A percentile compares a stretch with the other conserved stretches of the same genome.
These are phyloP conservation scores for Megaceryle alcyon DNA, from an alignment of 2,797 vertebrate genomes.

Conservation along the genomic window DNA sequence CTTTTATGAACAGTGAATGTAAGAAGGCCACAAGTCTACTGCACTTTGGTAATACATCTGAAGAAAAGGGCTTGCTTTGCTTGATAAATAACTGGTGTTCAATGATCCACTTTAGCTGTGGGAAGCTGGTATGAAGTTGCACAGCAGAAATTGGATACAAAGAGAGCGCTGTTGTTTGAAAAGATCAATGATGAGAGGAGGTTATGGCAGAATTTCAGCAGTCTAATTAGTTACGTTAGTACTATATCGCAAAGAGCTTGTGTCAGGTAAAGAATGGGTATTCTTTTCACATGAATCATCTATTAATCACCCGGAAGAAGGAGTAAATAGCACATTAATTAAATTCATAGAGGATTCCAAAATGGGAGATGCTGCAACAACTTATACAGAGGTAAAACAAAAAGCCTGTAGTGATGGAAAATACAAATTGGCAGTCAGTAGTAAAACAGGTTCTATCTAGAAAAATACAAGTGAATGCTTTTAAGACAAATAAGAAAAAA, in stretches of 20 bases:
- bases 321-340: slow-evolving; percentile 2
- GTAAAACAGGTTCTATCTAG: not conserved
- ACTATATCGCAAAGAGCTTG: not conserved
- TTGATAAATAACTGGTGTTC: not conserved
- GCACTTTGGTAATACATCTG: not conserved
- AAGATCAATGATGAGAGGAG: slow-evolving; percentile 12
- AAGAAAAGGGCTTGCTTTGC: not conserved
- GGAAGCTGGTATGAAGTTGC: not conserved
- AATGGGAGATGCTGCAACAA: not conserved
- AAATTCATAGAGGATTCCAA: not conserved
- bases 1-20: not conserved
- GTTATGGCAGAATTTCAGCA: slow-evolving; percentile 23
- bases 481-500: not conserved
- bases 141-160: slow-evolving; percentile 3
- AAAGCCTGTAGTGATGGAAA: not conserved
- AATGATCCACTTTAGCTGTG: not conserved
- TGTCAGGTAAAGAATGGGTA: not conserved
- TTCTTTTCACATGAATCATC: not conserved
- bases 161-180: not conserved
- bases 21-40: not conserved
- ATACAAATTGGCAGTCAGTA: not conserved
- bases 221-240: slow-evolving; percentile 2
- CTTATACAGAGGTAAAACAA: not conserved
- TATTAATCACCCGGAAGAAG: slow-evolving; percentile 16
- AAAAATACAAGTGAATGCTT: not conserved